Evolutionary conservation across 2,888 invertebrate genomes (phyloP).

Genomic region (Papilio demoleus): DNA sequence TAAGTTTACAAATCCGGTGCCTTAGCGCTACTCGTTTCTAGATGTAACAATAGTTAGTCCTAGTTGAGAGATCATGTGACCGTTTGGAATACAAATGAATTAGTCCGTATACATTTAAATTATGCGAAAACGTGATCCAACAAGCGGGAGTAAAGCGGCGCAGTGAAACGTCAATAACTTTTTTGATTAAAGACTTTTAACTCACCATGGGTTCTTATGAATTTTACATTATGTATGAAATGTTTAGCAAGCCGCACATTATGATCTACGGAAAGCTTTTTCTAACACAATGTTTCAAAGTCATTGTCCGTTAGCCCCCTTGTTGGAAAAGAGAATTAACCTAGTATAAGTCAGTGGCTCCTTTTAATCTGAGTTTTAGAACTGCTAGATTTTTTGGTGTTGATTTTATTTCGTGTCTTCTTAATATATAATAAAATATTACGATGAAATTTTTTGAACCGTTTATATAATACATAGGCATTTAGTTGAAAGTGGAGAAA

Average conservation of each 20-base stretch:
- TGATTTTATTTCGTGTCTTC: conserved; percentile 15
- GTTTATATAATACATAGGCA: conserved; percentile 13
- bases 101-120: conserved; percentile 7
- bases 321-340: neutral
- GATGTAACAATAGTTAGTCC: conserved; percentile 36
- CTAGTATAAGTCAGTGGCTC: conserved; percentile 29
- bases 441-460: conserved; percentile 24
- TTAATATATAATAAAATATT: conserved; percentile 27
- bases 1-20: conserved; percentile 40
- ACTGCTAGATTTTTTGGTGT: conserved; percentile 33
- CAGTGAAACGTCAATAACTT: neutral
- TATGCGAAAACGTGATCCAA: conserved; percentile 7
- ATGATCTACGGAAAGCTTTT: neutral
- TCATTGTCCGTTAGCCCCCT: conserved; percentile 8
- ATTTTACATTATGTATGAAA: conserved; percentile 1
- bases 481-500: conserved; percentile 30
- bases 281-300: neutral
- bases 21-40: conserved; percentile 40
- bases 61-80: conserved; percentile 28
- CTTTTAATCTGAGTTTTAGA: conserved; percentile 28
- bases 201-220: neutral
- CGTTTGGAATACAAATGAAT: conserved; percentile 18
- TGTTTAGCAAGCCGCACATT: neutral
- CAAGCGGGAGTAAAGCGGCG: conserved; percentile 24
- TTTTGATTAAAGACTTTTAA: neutral